Conservation (phyloP, 2,888 invertebrate genomes). For the Malacosoma neustria region DNA sequence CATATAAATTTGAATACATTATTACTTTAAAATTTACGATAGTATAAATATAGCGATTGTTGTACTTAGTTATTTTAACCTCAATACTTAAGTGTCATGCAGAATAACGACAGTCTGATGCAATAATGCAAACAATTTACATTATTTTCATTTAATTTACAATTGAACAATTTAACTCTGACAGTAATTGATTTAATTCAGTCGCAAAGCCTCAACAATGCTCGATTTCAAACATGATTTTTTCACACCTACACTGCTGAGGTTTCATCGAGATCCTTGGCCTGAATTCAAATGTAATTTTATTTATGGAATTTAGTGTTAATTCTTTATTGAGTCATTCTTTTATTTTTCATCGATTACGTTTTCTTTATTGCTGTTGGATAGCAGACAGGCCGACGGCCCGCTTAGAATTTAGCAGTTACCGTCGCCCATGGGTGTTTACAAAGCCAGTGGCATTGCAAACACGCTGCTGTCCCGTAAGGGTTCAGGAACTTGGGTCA, state of each 20-base stretch:
- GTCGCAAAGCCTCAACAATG: background rate
- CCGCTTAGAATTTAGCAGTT: too few relatives aligned
- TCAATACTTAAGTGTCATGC: background rate
- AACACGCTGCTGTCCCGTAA: too few relatives aligned
- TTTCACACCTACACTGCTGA: conserved; percentile 15
- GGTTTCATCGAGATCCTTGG: conserved; percentile 20
- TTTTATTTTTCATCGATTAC: background rate
- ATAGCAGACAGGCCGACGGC: too few relatives aligned
- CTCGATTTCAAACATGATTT: background rate
- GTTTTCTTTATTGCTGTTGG: too few relatives aligned
- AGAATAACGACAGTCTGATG: conserved; percentile 27
- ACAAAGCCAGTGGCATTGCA: too few relatives aligned
- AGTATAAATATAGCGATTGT: background rate
- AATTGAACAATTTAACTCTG: background rate
- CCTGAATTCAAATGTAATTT: conserved; percentile 20
- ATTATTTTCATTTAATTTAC: conserved; percentile 4
- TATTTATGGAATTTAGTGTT: conserved; percentile 17
- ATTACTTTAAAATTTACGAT: background rate
- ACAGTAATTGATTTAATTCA: conserved; percentile 15
- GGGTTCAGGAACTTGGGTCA: too few relatives aligned
- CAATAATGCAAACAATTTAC: conserved; percentile 27
- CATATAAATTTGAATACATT: too few relatives aligned
- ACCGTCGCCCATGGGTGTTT: too few relatives aligned
- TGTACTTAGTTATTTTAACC: background rate
- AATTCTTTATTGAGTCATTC: conserved; percentile 4